Base-by-base conservation (phyloP, 2,888 invertebrate genomes). In the Torymus aiolomorphi region DNA sequence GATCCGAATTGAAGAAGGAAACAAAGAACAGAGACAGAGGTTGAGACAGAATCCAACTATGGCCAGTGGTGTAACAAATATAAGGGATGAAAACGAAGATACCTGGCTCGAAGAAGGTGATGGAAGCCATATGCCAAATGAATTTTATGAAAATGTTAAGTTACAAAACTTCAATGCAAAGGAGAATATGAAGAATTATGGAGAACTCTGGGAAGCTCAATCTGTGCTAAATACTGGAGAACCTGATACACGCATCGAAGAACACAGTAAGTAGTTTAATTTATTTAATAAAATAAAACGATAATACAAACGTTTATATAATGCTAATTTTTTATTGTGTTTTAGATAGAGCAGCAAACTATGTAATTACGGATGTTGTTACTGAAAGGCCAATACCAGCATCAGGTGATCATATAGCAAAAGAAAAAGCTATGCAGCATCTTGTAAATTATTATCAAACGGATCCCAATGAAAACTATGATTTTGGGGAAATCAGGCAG, bases 141-240 rank as follows among this genome's bases (percentile, higher is more conserved):
- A 80, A 14, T 77, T 71, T 62, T 82, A 85, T 59, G 85, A 84
- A 65, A 84, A 82, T 2, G 12, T 81, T 0, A 83, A 81, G 2
- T 42, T 78, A 1, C 57, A 67, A 3, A 72, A 75, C 0, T 63
- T 76, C 16, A 76, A 65, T n/a, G 49, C 69, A 0, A 74, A 82
- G 11, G 82, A 80, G 8, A 80, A 83, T 20, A 56, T 73, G 2
- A 80, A 82, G 12, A 75, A 80, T 11, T 81, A 83, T 16, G 80
- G 65, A 0, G 88, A 88, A 67, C 67, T 87, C 0, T 86, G 82
- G 82, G 85, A 88, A 52, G 83, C 82, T 0, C 85, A 86, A 49
- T 69, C 83, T 2, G 63, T 79, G 51, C 65, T 76, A 13, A 70
- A 82, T 13, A 31, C 10, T 13, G 24, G 42, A 12, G 24, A n/a